These are phyloP conservation scores for Pentalonia nigronervosa DNA, from an alignment of 1,140 invertebrate genomes.

Conservation along the genomic window DNA sequence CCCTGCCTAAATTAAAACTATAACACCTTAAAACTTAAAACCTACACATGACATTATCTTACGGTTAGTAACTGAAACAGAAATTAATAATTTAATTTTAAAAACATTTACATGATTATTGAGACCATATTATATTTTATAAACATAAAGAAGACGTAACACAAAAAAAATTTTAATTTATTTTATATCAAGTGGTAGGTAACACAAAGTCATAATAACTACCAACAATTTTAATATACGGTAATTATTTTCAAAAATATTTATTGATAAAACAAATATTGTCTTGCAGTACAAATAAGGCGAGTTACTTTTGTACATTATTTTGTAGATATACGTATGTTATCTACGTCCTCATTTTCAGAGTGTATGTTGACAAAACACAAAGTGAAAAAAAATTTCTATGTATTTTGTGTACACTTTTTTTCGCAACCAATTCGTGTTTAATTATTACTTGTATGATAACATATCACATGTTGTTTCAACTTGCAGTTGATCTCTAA, in stretches of 20 bases:
- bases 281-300: background rate
- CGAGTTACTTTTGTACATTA: background rate
- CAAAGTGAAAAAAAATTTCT: background rate
- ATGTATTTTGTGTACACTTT: background rate
- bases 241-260: background rate
- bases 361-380: background rate
- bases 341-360: background rate
- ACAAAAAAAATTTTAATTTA: too few species aligned
- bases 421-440: background rate
- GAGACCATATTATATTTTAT: too few species aligned
- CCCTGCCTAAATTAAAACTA: background rate
- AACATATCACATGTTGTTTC: slow-evolving; percentile 16
- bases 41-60: too few species aligned
- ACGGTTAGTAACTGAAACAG: background rate
- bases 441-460: slow-evolving; percentile 41
- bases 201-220: too few species aligned
- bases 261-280: background rate
- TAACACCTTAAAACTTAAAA: background rate
- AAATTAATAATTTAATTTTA: too few species aligned
- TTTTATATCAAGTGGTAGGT: too few species aligned
- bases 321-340: background rate
- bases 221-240: background rate
- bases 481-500: slow-evolving; percentile 85
- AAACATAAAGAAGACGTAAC: too few species aligned
- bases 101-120: background rate